Evolutionary conservation across 2,888 invertebrate genomes (phyloP).

Genomic region (Pyrrhia umbra): DNA sequence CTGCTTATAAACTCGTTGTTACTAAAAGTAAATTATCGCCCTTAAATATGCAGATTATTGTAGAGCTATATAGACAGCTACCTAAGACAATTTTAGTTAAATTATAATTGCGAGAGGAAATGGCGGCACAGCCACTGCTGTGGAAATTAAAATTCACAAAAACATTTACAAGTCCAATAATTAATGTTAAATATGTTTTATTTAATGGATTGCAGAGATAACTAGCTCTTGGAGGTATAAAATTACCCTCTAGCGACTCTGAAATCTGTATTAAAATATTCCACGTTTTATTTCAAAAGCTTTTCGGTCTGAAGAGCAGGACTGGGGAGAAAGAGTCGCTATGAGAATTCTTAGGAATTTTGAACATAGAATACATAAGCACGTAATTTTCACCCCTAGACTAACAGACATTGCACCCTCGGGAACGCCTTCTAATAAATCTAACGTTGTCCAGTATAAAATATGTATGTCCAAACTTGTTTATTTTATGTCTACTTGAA

Average conservation of each 20-base stretch:
- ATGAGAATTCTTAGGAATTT: neutral
- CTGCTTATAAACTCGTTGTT: conserved; percentile 5
- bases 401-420: conserved; percentile 34
- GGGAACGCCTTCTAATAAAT: conserved; percentile 35
- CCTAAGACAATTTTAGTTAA: conserved; percentile 23
- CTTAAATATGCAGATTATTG: conserved; percentile 34
- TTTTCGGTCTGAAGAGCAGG: neutral
- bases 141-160: conserved; percentile 24
- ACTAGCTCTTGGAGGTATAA: neutral
- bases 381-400: conserved; percentile 17
- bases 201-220: neutral
- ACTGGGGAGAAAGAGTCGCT: conserved; percentile 2
- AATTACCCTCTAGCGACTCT: neutral
- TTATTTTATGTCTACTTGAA: conserved; percentile 33
- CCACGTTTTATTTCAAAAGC: neutral
- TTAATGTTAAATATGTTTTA: conserved; percentile 18
- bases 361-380: neutral
- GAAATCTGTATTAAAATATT: conserved; percentile 6
- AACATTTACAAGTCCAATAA: neutral
- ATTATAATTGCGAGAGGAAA: conserved; percentile 4
- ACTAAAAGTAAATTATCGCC: neutral
- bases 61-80: conserved; percentile 22
- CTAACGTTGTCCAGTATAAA: conserved; percentile 37
- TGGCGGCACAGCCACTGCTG: neutral
- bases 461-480: conserved; percentile 34